Percentiles rank a stretch among this genome's conserved stretches.
phyloP scores from a whole-genome alignment of 2,888 invertebrate species.

The Oeneis ivallda region DNA sequence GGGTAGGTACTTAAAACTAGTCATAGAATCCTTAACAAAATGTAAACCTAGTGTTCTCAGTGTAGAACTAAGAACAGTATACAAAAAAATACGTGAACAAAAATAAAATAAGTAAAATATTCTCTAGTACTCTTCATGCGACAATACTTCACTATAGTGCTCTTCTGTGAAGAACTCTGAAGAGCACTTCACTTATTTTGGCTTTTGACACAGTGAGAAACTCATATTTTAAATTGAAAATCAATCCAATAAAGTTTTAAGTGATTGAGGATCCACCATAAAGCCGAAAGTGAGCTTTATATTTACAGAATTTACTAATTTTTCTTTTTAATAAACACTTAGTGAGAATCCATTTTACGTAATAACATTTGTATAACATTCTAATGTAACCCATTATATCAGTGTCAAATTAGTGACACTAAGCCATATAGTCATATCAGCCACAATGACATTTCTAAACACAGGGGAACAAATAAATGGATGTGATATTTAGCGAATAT shows the following conservation, averaged over 20 bases:
- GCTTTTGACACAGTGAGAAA: constrained; percentile 21
- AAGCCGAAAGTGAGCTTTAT: constrained; percentile 15
- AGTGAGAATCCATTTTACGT: constrained; percentile 67
- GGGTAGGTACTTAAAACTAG: neutral
- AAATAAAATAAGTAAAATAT: constrained; percentile 18
- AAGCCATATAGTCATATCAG: constrained; percentile 76
- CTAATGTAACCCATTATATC: constrained; percentile 77
- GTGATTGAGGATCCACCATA: constrained; percentile 27
- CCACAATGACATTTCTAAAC: constrained; percentile 77
- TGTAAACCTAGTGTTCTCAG: neutral
- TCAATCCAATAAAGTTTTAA: constrained; percentile 31
- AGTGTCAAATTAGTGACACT: constrained; percentile 77
- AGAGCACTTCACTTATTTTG: constrained; percentile 31
- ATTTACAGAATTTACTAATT: constrained; percentile 9
- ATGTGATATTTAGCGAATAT: constrained; percentile 75
- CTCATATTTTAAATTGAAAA: constrained; percentile 26
- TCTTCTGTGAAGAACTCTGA: constrained; percentile 28
- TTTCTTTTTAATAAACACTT: too few species aligned
- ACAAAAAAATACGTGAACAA: neutral
- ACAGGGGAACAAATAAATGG: constrained; percentile 70
- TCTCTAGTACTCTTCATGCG: constrained; percentile 19
- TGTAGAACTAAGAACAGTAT: neutral
- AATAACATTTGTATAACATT: constrained; percentile 59
- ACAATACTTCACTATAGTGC: constrained; percentile 32
- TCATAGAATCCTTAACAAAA: neutral